These are phyloP conservation scores for Berghia stephanieae DNA, from an alignment of 1,140 invertebrate genomes.

Conservation along the genomic window DNA sequence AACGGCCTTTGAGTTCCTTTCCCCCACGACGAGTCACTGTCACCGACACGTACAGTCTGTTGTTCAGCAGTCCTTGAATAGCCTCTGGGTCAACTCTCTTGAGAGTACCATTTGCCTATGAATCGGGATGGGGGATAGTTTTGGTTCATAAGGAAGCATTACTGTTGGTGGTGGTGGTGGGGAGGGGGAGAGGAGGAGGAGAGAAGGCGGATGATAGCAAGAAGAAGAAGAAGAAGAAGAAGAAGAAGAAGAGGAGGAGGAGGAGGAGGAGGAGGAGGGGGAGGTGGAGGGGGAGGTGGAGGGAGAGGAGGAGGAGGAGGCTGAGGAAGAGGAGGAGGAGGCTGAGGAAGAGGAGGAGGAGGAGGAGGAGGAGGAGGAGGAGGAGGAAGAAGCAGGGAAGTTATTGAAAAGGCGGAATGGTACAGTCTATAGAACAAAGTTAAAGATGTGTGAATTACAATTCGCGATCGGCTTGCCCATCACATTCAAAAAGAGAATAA, in stretches of 20 bases:
- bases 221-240: background rate
- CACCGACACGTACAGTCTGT: conserved; percentile 37
- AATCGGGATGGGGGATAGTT: no score
- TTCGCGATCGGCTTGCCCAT: no score
- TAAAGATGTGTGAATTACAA: no score
- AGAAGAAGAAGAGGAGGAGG: background rate
- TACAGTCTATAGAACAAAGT: no score
- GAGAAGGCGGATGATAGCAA: no score
- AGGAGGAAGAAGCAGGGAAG: background rate
- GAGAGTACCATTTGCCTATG: conserved; percentile 39
- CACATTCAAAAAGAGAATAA: no score
- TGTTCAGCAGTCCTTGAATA: conserved; percentile 36
- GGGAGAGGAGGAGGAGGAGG: background rate
- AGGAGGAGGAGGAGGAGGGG: background rate
- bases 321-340: no score
- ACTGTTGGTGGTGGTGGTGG: no score
- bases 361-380: background rate
- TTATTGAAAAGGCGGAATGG: no score
- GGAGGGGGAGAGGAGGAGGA: no score
- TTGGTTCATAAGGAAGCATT: no score
- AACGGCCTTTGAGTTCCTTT: conserved; percentile 33
- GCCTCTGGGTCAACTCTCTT: conserved; percentile 38
- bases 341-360: no score
- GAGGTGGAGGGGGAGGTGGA: background rate
- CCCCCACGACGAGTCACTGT: conserved; percentile 27